Evolutionary conservation across 2,888 invertebrate genomes (phyloP).

Genomic region (Zhuqinia jingwanae): DNA sequence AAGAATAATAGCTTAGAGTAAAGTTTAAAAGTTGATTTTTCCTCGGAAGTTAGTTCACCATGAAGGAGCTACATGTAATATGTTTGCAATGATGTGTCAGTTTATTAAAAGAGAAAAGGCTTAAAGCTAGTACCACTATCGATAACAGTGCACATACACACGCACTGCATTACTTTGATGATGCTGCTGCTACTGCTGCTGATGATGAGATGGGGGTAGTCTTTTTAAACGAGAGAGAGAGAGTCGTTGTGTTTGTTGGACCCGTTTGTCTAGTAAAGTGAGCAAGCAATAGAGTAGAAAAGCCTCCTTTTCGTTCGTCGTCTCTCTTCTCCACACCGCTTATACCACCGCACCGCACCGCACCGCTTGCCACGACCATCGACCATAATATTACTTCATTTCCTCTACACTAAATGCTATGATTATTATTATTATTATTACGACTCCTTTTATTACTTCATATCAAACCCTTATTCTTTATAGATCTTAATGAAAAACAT

Average conservation of each 20-base stretch:
- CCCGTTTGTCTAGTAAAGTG: conserved; percentile 36
- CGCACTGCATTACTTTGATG: conserved; percentile 52
- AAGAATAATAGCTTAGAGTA: not conserved
- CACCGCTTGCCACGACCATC: conserved; percentile 34
- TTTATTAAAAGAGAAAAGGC: conserved; percentile 67
- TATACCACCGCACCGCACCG: not conserved
- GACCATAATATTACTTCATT: conserved; percentile 69
- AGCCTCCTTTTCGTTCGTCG: conserved; percentile 38
- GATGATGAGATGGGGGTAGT: conserved; percentile 35
- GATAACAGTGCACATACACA: conserved; percentile 60
- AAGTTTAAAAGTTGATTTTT: conserved; percentile 57
- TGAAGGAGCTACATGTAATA: not conserved
- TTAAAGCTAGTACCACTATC: conserved; percentile 53
- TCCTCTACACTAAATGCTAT: conserved; percentile 70
- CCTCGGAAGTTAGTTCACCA: not conserved
- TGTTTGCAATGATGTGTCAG: conserved; percentile 50
- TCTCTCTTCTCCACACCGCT: not conserved
- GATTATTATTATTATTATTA: conserved; percentile 70
- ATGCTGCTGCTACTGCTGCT: not conserved
- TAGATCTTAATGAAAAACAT: conserved; percentile 71
- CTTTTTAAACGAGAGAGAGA: not conserved
- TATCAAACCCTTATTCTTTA: conserved; percentile 57
- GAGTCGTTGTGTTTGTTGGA: conserved; percentile 24
- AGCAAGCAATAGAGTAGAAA: conserved; percentile 33
- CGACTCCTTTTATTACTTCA: conserved; percentile 61